Percentiles rank a stretch among this genome's conserved stretches.
Conservation (phyloP, 2,888 invertebrate genomes). For the Lamproptera curius region DNA sequence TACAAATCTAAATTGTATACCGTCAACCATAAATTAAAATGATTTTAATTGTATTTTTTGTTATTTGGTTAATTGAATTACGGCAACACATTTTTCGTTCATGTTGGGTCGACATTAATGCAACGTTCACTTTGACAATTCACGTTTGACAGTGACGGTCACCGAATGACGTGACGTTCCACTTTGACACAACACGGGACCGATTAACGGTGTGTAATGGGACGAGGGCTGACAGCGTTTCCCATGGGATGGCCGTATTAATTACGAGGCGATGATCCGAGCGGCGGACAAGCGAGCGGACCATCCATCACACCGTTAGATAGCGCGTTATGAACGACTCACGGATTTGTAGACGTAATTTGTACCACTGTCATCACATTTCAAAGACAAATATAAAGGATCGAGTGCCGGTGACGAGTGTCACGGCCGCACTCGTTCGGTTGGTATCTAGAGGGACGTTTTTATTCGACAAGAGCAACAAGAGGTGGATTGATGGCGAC, state of each 20-base stretch:
- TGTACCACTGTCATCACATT: constrained; percentile 79
- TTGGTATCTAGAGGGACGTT: constrained; percentile 74
- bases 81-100: too few species aligned
- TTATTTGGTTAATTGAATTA: too few species aligned
- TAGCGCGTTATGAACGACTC: constrained; percentile 72
- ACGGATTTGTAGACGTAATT: constrained; percentile 77
- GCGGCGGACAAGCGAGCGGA: constrained; percentile 35
- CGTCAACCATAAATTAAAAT: too few species aligned
- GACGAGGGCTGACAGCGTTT: constrained; percentile 66
- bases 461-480: constrained; percentile 74
- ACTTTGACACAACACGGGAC: constrained; percentile 53
- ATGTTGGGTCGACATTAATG: too few species aligned
- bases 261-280: constrained; percentile 69
- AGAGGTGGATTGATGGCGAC: constrained; percentile 77
- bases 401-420: constrained; percentile 76
- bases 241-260: constrained; percentile 67
- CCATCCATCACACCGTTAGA: constrained; percentile 54
- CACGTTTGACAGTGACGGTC: constrained; percentile 36
- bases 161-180: constrained; percentile 32
- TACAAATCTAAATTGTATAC: too few species aligned
- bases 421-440: constrained; percentile 64
- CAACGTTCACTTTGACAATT: too few species aligned
- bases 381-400: constrained; percentile 79
- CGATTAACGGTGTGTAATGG: constrained; percentile 56
- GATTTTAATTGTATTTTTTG: too few species aligned